These are phyloP conservation scores for Chlorocebus sabaeus DNA, from an alignment of 2,113 vertebrate genomes.

Conservation along the genomic window DNA sequence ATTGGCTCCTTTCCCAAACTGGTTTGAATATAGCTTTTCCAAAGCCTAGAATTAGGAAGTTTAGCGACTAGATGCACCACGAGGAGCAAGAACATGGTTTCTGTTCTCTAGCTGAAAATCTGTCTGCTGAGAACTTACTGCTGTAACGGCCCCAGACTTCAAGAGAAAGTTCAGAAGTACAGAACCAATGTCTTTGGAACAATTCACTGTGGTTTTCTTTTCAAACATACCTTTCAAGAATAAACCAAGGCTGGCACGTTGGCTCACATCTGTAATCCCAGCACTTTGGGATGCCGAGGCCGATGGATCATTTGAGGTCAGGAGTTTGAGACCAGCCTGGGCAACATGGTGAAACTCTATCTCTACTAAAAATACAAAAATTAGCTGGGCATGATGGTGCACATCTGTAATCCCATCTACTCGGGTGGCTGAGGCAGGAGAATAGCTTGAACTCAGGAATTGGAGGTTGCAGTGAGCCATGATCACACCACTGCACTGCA, in stretches of 20 bases:
- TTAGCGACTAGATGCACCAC: not conserved
- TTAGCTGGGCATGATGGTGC: no score
- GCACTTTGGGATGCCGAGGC: no score
- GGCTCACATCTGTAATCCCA: no score
- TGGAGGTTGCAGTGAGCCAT: no score
- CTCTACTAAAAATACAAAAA: no score
- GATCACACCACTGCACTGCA: no score
- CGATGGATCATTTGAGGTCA: no score
- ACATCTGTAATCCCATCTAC: no score
- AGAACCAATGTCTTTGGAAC: not conserved
- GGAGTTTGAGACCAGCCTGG: no score
- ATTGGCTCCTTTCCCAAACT: not conserved
- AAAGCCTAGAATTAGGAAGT: not conserved
- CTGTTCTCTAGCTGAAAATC: not conserved
- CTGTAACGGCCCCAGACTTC: not conserved
- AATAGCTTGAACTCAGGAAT: no score
- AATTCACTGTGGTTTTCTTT: not conserved
- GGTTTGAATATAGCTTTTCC: not conserved
- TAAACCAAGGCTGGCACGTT: not conserved
- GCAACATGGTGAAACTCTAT: no score
- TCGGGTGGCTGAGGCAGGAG: no score
- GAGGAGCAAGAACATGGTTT: not conserved
- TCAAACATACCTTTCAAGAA: not conserved
- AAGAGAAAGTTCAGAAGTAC: not conserved
- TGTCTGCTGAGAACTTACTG: not conserved